phyloP scores from a whole-genome alignment of 2,888 invertebrate genomes.

The Pandemis heparana region DNA sequence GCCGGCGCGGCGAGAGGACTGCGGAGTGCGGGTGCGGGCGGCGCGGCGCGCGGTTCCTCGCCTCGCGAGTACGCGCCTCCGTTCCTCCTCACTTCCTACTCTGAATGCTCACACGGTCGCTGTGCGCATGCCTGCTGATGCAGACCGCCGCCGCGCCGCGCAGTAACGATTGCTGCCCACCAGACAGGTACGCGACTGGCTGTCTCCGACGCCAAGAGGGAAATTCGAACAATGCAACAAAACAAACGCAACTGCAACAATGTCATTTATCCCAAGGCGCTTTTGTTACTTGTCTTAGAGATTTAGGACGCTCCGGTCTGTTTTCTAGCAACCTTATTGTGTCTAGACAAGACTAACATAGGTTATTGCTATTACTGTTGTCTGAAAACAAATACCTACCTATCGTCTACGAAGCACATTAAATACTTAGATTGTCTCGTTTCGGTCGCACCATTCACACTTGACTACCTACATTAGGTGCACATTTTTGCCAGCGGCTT shows the following conservation, averaged over 20 bases:
- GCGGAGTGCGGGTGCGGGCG: conserved; percentile 69
- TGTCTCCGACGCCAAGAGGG: conserved; percentile 77
- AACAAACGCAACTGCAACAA: conserved; percentile 63
- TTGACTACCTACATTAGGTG: background rate
- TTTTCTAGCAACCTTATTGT: background rate
- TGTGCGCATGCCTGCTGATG: conserved; percentile 81
- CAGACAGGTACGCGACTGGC: conserved; percentile 79
- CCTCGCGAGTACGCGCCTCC: conserved; percentile 55
- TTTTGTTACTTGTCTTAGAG: conserved; percentile 12
- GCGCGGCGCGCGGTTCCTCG: conserved; percentile 71
- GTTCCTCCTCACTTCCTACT: conserved; percentile 76
- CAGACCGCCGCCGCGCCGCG: conserved; percentile 77
- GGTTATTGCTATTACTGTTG: background rate
- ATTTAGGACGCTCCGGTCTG: background rate
- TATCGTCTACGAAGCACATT: background rate
- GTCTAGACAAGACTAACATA: conserved; percentile 8
- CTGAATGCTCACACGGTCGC: conserved; percentile 60
- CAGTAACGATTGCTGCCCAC: conserved; percentile 80
- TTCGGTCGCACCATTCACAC: background rate
- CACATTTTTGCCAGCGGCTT: too few relatives aligned
- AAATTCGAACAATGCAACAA: conserved; percentile 78
- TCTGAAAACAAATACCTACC: background rate
- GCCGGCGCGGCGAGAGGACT: conserved; percentile 81
- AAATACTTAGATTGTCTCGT: background rate
- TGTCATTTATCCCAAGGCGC: conserved; percentile 33